A percentile compares a stretch with the other conserved stretches of the same genome.
These are phyloP conservation scores for Caerostris darwini DNA, from an alignment of 1,140 invertebrate genomes.

Conservation along the genomic window DNA sequence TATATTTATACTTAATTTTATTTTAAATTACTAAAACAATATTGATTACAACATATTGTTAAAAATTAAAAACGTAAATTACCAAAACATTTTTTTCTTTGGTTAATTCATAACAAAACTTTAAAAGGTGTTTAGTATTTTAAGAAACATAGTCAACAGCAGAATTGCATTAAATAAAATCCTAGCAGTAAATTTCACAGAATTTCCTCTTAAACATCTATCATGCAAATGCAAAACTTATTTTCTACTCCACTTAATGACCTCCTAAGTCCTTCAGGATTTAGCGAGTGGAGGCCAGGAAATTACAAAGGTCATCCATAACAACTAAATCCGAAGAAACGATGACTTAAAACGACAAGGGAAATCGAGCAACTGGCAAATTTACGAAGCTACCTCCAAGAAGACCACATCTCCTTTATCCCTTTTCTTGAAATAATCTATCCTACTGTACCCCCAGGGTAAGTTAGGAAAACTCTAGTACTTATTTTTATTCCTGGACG, in stretches of 20 bases:
- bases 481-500: not conserved
- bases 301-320: constrained; percentile 15
- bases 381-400: not conserved
- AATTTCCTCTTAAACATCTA: too few relatives aligned
- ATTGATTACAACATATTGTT: too few relatives aligned
- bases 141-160: too few relatives aligned
- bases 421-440: not conserved
- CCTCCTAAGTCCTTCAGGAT: not conserved
- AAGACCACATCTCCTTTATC: not conserved
- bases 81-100: too few relatives aligned
- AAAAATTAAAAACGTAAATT: too few relatives aligned
- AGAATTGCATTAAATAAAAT: too few relatives aligned
- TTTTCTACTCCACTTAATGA: not conserved
- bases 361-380: not conserved
- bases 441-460: not conserved
- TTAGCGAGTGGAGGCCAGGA: not conserved
- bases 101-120: too few relatives aligned
- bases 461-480: not conserved
- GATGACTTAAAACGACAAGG: not conserved
- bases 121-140: too few relatives aligned
- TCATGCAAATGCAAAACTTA: not conserved
- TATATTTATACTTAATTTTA: too few relatives aligned
- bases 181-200: too few relatives aligned
- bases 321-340: constrained; percentile 19
- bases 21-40: too few relatives aligned